These are phyloP conservation scores for Dromius quadrimaculatus DNA, from an alignment of 2,888 invertebrate genomes.

Conservation along the genomic window DNA sequence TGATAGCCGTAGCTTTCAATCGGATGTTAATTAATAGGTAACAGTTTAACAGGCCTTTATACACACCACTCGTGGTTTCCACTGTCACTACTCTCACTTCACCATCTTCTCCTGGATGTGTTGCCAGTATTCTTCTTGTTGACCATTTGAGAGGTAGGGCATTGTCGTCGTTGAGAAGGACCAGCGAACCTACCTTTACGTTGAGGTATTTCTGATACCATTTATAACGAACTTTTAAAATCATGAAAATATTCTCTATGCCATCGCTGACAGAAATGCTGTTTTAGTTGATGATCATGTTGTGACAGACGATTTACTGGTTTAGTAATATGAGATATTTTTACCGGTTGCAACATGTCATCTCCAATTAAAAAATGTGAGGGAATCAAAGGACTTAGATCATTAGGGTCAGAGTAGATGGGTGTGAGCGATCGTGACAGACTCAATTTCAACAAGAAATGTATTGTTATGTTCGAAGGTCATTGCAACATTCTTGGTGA, in stretches of 20 bases:
- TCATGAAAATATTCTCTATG: not conserved
- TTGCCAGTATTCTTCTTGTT: not conserved
- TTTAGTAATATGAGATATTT: not conserved
- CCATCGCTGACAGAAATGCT: slow-evolving; percentile 12
- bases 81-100: not conserved
- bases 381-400: slow-evolving; percentile 13
- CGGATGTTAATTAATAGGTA: too few relatives aligned
- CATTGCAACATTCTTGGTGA: not conserved
- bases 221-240: not conserved
- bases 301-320: not conserved
- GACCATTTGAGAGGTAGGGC: not conserved
- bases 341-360: not conserved
- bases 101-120: not conserved
- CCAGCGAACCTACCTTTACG: not conserved
- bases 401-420: not conserved
- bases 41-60: not conserved
- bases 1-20: too few relatives aligned
- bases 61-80: not conserved
- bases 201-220: not conserved
- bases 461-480: slow-evolving; percentile 2
- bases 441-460: not conserved
- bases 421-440: not conserved
- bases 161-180: slow-evolving; percentile 6
- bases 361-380: slow-evolving; percentile 43
- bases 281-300: not conserved